These are phyloP conservation scores for Damaliscus lunatus DNA, from an alignment of 2,113 vertebrate species.

Conservation along the genomic window DNA sequence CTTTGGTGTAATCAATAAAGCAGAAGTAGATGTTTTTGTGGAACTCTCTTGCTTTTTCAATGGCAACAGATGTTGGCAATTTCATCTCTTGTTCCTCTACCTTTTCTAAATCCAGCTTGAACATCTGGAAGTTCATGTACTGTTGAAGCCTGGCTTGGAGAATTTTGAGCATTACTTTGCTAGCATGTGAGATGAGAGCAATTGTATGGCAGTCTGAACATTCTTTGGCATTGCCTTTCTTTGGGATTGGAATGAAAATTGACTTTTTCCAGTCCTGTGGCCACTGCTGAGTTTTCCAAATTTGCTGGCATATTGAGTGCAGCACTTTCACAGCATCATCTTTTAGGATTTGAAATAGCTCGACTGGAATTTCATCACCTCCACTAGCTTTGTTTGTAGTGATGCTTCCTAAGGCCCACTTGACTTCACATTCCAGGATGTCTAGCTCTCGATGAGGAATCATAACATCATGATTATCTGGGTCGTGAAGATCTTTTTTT, in stretches of 20 bases:
- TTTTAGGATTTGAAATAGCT: too few species aligned
- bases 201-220: fast-evolving
- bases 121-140: not conserved
- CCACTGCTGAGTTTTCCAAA: too few species aligned
- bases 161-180: not conserved
- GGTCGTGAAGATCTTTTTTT: too few species aligned
- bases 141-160: not conserved
- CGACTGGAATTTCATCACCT: too few species aligned
- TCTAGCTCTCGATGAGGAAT: too few species aligned
- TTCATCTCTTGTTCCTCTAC: not conserved
- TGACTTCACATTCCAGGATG: too few species aligned
- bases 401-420: too few species aligned
- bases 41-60: not conserved
- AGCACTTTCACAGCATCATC: too few species aligned
- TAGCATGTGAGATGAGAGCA: not conserved
- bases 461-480: too few species aligned
- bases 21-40: not conserved
- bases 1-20: not conserved
- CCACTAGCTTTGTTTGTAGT: too few species aligned
- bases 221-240: not conserved
- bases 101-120: not conserved
- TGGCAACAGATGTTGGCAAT: not conserved
- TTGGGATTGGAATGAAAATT: not conserved
- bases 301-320: too few species aligned
- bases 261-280: too few species aligned